Conservation (phyloP, 2,113 vertebrate genomes). For the Ammodytes dubius region DNA sequence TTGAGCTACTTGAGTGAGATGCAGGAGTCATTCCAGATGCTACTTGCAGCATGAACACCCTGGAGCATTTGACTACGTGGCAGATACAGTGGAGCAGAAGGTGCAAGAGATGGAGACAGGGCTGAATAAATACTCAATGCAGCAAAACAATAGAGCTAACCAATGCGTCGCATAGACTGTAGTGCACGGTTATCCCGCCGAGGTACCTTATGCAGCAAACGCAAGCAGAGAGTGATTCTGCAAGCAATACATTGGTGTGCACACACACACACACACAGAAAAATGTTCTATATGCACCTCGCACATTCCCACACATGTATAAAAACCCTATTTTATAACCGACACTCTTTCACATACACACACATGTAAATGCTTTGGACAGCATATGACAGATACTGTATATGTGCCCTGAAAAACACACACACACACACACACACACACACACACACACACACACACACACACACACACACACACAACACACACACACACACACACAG, state of each 20-base stretch:
- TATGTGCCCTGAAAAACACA: slow-evolving; percentile 18
- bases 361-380: neutral
- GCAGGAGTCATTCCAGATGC: slow-evolving; percentile 36
- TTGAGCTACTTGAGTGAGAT: neutral
- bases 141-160: slow-evolving; percentile 61
- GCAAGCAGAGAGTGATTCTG: slow-evolving; percentile 30
- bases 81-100: slow-evolving; percentile 53
- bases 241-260: slow-evolving; percentile 21
- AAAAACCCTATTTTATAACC: slow-evolving; percentile 1
- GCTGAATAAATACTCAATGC: slow-evolving; percentile 53
- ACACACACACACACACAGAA: slow-evolving; percentile 9
- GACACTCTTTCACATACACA: neutral
- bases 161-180: slow-evolving; percentile 51
- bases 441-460: neutral
- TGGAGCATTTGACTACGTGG: slow-evolving; percentile 52
- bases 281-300: neutral
- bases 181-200: slow-evolving; percentile 23
- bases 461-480: slow-evolving; percentile 2
- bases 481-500: slow-evolving; percentile 5
- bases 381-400: slow-evolving; percentile 10
- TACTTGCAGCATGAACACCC: slow-evolving; percentile 37
- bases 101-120: slow-evolving; percentile 35
- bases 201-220: slow-evolving; percentile 63
- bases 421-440: slow-evolving; percentile 11
- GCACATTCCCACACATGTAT: slow-evolving; percentile 6